Conservation (phyloP, 2,113 vertebrate species). For the Carollia perspicillata region DNA sequence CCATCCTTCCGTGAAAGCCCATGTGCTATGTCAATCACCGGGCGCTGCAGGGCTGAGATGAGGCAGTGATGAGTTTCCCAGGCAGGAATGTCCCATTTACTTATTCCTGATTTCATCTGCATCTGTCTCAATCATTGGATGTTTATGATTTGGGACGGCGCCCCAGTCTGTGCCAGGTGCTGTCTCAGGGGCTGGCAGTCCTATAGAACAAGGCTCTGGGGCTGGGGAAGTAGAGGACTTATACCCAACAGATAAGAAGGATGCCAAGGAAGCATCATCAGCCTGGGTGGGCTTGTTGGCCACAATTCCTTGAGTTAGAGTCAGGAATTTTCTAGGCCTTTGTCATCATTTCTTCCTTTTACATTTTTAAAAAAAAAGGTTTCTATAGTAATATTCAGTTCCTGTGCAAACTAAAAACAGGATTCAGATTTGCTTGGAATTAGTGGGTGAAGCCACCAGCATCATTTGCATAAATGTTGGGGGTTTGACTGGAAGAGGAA, state of each 20-base stretch:
- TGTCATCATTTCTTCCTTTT: not conserved
- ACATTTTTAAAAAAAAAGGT: not conserved
- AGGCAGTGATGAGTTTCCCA: not conserved
- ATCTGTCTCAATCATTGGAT: not conserved
- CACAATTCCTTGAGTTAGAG: not conserved
- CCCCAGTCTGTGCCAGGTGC: not conserved
- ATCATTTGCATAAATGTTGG: not conserved
- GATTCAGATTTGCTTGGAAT: not conserved
- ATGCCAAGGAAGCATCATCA: not conserved
- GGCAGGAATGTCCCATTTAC: not conserved
- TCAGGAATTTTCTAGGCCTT: not conserved
- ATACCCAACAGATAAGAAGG: not conserved
- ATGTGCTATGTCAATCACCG: not conserved
- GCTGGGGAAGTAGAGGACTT: not conserved
- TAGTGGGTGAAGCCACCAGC: not conserved
- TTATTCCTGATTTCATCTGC: not conserved
- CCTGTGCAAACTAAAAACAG: not conserved
- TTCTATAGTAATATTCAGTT: not conserved
- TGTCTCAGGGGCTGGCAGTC: not conserved
- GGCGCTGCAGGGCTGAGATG: not conserved
- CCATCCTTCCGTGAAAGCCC: not conserved
- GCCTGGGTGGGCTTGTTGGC: not conserved
- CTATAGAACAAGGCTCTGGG: not conserved
- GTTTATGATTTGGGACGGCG: not conserved
- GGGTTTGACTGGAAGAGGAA: not conserved